phyloP scores from a whole-genome alignment of 2,797 vertebrate species.

The Schizopygopsis pylzovi region DNA sequence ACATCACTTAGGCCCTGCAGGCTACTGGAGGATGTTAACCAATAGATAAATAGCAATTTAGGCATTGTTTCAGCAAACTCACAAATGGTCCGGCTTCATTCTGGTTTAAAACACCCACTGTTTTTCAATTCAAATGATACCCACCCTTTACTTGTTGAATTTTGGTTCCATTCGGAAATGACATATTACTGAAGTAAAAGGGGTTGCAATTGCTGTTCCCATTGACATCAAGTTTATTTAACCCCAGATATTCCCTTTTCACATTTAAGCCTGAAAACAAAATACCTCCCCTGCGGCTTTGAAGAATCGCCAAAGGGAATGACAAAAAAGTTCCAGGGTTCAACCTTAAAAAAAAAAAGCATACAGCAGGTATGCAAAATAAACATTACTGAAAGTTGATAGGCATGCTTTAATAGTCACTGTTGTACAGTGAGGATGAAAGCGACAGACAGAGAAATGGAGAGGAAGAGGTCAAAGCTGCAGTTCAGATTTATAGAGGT shows the following conservation, averaged over 20 bases:
- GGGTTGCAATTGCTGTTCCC: not conserved
- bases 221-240: not conserved
- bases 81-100: not conserved
- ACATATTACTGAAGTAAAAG: not conserved
- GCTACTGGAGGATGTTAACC: not conserved
- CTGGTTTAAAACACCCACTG: not conserved
- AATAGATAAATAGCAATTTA: not conserved
- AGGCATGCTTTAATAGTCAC: slow-evolving; percentile 64
- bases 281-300: not conserved
- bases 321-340: not conserved
- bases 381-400: slow-evolving; percentile 54
- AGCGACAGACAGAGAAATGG: slow-evolving; percentile 53
- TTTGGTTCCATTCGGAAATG: not conserved
- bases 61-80: not conserved
- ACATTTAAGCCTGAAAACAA: not conserved
- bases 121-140: not conserved
- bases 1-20: not conserved
- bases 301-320: not conserved
- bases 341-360: not conserved
- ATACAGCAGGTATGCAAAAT: slow-evolving; percentile 15
- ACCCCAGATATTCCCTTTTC: not conserved
- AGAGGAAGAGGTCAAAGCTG: slow-evolving; percentile 67
- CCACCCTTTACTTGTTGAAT: not conserved
- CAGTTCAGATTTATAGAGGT: slow-evolving; percentile 71
- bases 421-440: slow-evolving; percentile 47